Conservation (phyloP, 2,113 vertebrate genomes). For the Agelaius tricolor region DNA sequence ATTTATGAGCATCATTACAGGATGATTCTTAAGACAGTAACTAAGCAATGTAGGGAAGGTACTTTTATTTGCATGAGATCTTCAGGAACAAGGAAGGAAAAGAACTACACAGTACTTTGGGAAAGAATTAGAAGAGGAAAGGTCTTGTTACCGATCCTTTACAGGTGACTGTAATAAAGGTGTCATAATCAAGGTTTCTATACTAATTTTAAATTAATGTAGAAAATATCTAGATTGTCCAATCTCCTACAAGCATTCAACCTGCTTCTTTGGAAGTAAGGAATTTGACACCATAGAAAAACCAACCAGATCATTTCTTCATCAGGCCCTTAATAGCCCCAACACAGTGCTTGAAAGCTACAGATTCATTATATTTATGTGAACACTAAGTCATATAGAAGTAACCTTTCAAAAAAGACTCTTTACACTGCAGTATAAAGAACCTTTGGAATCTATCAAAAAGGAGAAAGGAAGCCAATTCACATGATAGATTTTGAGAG, state of each 20-base stretch:
- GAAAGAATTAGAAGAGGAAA: neutral
- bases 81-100: neutral
- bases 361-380: neutral
- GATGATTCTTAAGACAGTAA: neutral
- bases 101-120: neutral
- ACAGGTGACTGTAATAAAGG: neutral
- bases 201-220: neutral
- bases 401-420: neutral
- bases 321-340: neutral
- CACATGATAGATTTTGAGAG: neutral
- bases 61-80: neutral
- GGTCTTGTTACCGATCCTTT: neutral
- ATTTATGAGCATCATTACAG: neutral
- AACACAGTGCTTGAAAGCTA: neutral
- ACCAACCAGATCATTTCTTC: neutral
- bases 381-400: neutral
- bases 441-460: neutral
- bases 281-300: neutral
- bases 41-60: neutral
- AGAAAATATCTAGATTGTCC: neutral
- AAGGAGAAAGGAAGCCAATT: neutral
- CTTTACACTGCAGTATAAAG: neutral
- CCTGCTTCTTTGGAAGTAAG: neutral
- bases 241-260: neutral
- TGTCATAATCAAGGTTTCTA: neutral